Evolutionary conservation across 2,797 vertebrate species (phyloP), one percentile per base, ranked within the genome.

Genomic region (Corythornis leucogaster): DNA sequence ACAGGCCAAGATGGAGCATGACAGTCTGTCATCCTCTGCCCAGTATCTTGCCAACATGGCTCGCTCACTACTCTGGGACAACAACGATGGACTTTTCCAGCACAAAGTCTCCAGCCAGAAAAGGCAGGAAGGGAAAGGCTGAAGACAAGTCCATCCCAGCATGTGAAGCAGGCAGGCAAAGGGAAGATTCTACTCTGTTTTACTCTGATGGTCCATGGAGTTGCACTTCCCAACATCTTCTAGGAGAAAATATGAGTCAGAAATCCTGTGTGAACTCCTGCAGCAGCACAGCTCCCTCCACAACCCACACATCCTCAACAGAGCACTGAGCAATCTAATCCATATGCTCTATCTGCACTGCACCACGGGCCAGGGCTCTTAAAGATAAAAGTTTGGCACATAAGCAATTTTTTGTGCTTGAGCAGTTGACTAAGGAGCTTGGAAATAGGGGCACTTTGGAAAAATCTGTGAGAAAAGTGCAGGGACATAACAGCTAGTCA

Each of bases 181-280:
- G 74, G 76, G 53, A 94, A 89, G 82, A 93, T 66, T 76, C 82
- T 57, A 40, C 42, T 83, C 25, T 9, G 59, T 33, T 87, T 83
- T 61, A 78, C 76, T 73, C 62, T 89, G 57, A 92, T 61, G 74
- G 85, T 46, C 67, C 3, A 2, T 81, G 66, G 14, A 93, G 45
- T 80, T 63, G 70, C 82, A 79, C 76, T 89, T 94, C 89, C 86
- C 87, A 96, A 93, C 42, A 83, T 67, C 26, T 95, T 94, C 89
- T 91, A 93, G 90, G 90, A 96, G 95, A 96, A 96, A 94, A 86
- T 63, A 77, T 94, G 93, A 96, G 89, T 95, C 94, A 96, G 94
- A 94, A 94, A 89, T 96, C 89, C 93, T 92, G 81, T n/a, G n/a
- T 87, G 96, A 95, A 95, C 81, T 93, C 87, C 82, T 89, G 87